A percentile compares a stretch with the other conserved stretches of the same genome.
Conservation (phyloP, 2,113 vertebrate genomes). For the Lasiurus cinereus region DNA sequence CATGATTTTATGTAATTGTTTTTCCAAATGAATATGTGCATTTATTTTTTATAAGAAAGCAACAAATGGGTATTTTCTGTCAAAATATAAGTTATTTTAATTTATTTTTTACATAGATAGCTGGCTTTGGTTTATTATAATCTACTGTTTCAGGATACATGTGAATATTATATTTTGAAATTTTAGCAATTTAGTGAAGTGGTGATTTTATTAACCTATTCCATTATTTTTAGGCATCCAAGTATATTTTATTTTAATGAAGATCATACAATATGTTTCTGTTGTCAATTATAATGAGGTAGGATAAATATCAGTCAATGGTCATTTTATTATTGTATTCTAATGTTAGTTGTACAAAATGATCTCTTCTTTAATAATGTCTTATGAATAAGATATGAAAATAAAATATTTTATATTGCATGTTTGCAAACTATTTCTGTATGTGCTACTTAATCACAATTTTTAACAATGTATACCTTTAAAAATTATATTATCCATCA, state of each 20-base stretch:
- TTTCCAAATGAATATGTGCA: conserved; percentile 4
- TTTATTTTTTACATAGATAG: neutral
- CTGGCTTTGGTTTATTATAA: neutral
- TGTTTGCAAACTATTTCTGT: neutral
- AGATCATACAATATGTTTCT: conserved; percentile 5
- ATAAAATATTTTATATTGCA: neutral
- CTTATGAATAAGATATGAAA: neutral
- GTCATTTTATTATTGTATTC: neutral
- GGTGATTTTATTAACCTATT: neutral
- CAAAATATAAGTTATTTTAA: neutral
- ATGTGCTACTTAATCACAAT: neutral
- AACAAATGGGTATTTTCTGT: neutral
- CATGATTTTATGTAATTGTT: neutral
- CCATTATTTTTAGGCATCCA: neutral
- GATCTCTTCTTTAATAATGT: neutral
- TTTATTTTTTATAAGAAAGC: conserved; percentile 15
- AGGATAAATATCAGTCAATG: neutral
- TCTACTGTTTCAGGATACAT: neutral
- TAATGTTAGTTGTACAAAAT: neutral
- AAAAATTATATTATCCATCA: neutral
- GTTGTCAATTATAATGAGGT: neutral
- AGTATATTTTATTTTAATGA: neutral
- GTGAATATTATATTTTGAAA: conserved; percentile 1
- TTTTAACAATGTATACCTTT: neutral
- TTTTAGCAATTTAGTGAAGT: neutral